Evolutionary conservation across 2,797 vertebrate genomes (phyloP), one percentile per base, ranked within the genome.

Genomic region (Melanitta fusca): DNA sequence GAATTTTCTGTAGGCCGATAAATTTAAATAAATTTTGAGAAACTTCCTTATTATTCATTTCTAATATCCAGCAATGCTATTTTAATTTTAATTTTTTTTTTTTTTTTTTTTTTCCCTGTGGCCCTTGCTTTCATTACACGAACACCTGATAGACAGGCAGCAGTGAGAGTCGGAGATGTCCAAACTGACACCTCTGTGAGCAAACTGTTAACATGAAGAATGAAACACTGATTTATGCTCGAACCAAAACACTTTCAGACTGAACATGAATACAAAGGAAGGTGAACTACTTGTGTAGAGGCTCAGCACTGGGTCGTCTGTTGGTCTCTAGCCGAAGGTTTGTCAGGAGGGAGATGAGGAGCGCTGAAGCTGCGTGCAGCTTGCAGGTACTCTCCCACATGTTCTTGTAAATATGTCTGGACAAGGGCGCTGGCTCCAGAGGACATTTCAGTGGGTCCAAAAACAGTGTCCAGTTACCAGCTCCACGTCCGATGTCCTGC

Each of bases 381-480:
- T 74, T 2, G 0, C 88, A 90, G 96, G 90, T 96, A 69, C 18
- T 2, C 32, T 0, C 17, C 57, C 57, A 60, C 45, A 53, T 25
- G 68, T 58, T 72, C 95, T 93, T 79, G 60, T 60, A 82, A 85
- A 81, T 92, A 91, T 53, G 14, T 8, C 84, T 56, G 65, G 56
- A 78, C 57, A 7, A 21, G 86, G 64, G 5, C 28, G 34, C 91
- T 82, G 86, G 68, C 93, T 72, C 17, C 1, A 20, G 58, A 54
- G 47, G 18, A 13, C 92, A 78, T 96, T 84, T 68, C 85, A 78
- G 75, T 34, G 66, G 66, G 49, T 96, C 94, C 92, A 86, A 78
- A 71, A 2, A 30, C 75, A 66, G 94, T 93, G 90, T 97, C 95
- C 57, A 15, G 89, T 96, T 96, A 93, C 96, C 71, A 41, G 91